Evolutionary conservation across 2,113 vertebrate genomes (phyloP).

Genomic region (Anarhynchus alexandrinus): DNA sequence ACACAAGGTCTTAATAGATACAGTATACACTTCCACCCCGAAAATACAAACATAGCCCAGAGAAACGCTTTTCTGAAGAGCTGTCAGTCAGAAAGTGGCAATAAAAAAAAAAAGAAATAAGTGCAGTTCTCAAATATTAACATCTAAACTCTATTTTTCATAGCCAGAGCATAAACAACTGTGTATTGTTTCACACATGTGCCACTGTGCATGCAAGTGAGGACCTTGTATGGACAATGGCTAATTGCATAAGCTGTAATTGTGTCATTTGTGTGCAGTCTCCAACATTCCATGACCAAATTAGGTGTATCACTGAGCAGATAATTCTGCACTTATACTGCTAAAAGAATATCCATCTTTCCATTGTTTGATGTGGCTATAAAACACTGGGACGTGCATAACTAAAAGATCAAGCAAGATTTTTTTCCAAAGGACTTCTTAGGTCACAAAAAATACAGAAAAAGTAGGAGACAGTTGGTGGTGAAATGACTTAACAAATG

Average conservation of each 20-base stretch:
- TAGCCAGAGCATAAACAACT: background rate
- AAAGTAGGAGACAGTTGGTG: background rate
- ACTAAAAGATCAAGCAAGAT: background rate
- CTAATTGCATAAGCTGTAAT: background rate
- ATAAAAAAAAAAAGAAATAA: background rate
- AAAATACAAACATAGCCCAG: conserved; percentile 16
- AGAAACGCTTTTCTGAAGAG: conserved; percentile 8
- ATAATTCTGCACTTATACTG: background rate
- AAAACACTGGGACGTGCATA: background rate
- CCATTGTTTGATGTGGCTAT: background rate
- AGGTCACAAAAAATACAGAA: background rate
- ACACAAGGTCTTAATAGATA: conserved; percentile 35
- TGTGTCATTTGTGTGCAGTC: background rate
- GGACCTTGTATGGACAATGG: background rate
- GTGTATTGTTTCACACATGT: background rate
- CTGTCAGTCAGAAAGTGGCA: conserved; percentile 19
- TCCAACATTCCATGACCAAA: background rate
- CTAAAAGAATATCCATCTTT: background rate
- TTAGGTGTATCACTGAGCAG: background rate
- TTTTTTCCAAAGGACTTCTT: background rate
- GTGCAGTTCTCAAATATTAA: background rate
- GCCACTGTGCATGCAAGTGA: background rate
- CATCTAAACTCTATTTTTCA: background rate
- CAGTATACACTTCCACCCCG: background rate
- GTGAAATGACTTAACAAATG: background rate